Base-by-base conservation (phyloP, 1,140 invertebrate species). In the Drosophila kohkoa region DNA sequence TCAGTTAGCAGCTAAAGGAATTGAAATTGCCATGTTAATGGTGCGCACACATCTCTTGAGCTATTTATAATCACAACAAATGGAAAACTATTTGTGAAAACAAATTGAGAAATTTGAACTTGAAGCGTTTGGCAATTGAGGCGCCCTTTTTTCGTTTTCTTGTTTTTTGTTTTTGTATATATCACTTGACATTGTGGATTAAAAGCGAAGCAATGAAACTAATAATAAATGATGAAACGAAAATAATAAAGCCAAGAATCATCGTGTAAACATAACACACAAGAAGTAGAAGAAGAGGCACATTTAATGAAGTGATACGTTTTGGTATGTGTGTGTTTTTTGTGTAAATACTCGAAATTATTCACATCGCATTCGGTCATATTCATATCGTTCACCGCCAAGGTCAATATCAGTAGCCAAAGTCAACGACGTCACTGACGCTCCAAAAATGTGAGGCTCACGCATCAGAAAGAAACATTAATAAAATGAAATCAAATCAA, bases 121-220 rank as follows among this genome's bases (percentile, higher is more conserved):
- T 76, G 74, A 76, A 70, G 52, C 32, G 48, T 11, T 52, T 52
- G 32, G 43, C 60, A 58, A 63, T 70, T 49, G 41, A 30, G 28
- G 52, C 49, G 52, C 49, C 67, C 73, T 70, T 75, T 70, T 70
- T 57, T 25, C 20, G 3, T 20, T 20, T 20, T 20, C 20, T 20
- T 20, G 20, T 20, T 20, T 3, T 0, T 25, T 25, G 20, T 25
- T 5, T 5, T 63, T 8, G 49, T 58, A 41, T 30, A 45, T 32
- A 38, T 25, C 71, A 74, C 75, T 77, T 77, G 75, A 74, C 75
- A 74, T 77, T 77, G 75, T 74, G 62, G 63, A 70, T 63, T 59
- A 46, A 54, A 59, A 28, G 49, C 55, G 49, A 64, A 41, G 35
- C 32, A 20, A 41, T 32, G 32, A 57, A 55, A 35, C 32, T 57